phyloP scores from a whole-genome alignment of 2,888 invertebrate genomes.

The Drosophila gaucha region DNA sequence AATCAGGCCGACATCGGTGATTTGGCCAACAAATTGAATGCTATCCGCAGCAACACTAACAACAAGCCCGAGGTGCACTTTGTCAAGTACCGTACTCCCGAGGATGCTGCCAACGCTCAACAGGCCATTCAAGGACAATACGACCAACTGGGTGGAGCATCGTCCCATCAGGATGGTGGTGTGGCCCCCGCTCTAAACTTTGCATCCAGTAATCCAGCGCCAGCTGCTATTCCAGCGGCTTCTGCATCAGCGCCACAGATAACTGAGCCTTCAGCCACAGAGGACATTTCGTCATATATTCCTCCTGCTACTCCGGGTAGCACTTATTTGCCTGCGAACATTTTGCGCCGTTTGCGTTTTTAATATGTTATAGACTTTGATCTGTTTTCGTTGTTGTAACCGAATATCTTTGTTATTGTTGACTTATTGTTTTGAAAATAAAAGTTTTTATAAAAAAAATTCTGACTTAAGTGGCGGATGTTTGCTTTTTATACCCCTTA shows the following conservation, averaged over 20 bases:
- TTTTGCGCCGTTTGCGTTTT: slow-evolving; percentile 69
- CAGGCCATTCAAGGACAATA: slow-evolving; percentile 79
- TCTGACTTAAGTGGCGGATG: slow-evolving; percentile 21
- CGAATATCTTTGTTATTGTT: slow-evolving; percentile 62
- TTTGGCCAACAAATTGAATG: slow-evolving; percentile 69
- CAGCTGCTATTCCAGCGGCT: slow-evolving; percentile 25
- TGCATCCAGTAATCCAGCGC: slow-evolving; percentile 60
- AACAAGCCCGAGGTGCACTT: slow-evolving; percentile 81
- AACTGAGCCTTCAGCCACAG: slow-evolving; percentile 40
- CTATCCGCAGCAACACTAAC: slow-evolving; percentile 48
- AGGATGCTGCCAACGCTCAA: slow-evolving; percentile 81
- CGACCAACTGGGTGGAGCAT: slow-evolving; percentile 72
- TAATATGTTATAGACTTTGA: slow-evolving; percentile 35
- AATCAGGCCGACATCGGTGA: slow-evolving; percentile 75
- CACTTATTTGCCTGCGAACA: slow-evolving; percentile 70
- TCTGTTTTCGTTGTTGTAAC: slow-evolving; percentile 23
- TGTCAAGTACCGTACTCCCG: slow-evolving; percentile 81
- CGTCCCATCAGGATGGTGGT: slow-evolving; percentile 72
- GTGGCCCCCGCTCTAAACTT: slow-evolving; percentile 79
- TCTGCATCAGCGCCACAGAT: slow-evolving; percentile 22
- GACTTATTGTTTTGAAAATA: slow-evolving; percentile 54
- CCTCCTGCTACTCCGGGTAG: slow-evolving; percentile 68
- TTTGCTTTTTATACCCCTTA: slow-evolving; percentile 6
- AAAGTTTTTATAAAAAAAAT: slow-evolving; percentile 45
- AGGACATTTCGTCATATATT: slow-evolving; percentile 57